Evolutionary conservation across 2,113 vertebrate species (phyloP), one percentile per base, ranked within the genome.

Genomic region (Struthio camelus): DNA sequence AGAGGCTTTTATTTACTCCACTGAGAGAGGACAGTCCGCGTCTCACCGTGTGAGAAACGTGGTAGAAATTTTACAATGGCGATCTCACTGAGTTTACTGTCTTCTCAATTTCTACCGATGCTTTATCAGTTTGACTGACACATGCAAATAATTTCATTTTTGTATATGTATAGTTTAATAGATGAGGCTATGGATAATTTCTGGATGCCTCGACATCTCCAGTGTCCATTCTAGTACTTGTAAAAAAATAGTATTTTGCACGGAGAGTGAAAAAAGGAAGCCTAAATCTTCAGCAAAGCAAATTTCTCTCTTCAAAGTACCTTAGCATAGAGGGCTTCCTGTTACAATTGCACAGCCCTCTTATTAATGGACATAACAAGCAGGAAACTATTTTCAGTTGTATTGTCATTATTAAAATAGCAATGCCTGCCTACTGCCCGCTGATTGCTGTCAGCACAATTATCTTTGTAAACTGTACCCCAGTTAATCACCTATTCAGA

Each of bases 311-410:
- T 94, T 70, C 3, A 8, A 42, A 54, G 16, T 75, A 56, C 69
- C 61, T 76, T 58, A 69, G 46, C 58, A 40, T 15, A 16, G 42
- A 65, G 44, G 22, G 85, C 79, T 94, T 94, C 79, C 59, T 70
- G 2, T 73, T 82, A 56, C 38, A 89, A 18, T 56, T 93, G 75
- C 61, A 51, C 27, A 9, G 59, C 11, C 40, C 24, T 67, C 70
- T 87, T 69, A 80, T 0, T 91, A 81, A 85, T 91, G 58, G 85
- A 69, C 89, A 32, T 23, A 77, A 94, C 50, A 77, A 94, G 71
- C 62, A 82, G 23, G 44, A 62, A 83, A 59, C 85, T 91, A 89
- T 93, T 91, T 92, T 89, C 93, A 92, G 93, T 94, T 79, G 73
- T 69, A 61, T 65, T 62, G 58, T 59, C 64, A 40, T 85, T 83